Base-by-base conservation (phyloP, 2,888 invertebrate genomes). In the Chrysolina haemoptera region DNA sequence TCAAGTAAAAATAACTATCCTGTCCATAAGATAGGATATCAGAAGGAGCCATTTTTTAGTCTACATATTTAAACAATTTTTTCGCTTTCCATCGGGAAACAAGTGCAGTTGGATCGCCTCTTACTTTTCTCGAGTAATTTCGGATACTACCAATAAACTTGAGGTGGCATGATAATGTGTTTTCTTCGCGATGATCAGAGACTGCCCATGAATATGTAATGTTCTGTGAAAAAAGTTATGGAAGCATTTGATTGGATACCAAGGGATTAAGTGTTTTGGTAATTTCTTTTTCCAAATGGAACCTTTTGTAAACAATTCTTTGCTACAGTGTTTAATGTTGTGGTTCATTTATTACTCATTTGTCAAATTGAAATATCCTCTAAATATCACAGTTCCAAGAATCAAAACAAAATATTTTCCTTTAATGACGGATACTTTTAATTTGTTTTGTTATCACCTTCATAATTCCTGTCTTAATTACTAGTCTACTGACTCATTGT, bases 1-100 rank as follows among this genome's bases (percentile, higher is more conserved):
- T 84, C 82, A 85, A 82, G 83, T 87, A 88, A 86, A 87, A 88
- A 88, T 88, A 88, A 86, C 86, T 83, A 77, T 78, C 79, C 82
- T 84, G 84, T 84, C 84, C 84, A 84, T 84, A 82, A 84, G 83
- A 83, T 85, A 85, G 85, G 84, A 85, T 86, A 85, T 84, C 82
- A 84, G 53, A 73, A 84, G 86, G 84, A 85, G 87, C 87, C 88
- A 87, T 88, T 87, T 87, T 80, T 82, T 79, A 74, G 75, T 79
- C 75, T 75, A 78, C 77, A 79, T 73, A 78, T 79, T 77, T 78
- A 73, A 73, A 74, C 59, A 59, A 71, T 71, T 68, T 65, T 74
- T 71, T 71, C 50, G 50, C 66, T 66, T 68, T 68, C 63, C 50
- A 46, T 68, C 71, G 43, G 67, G 43, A 68, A 46, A 75, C 70